Conservation (phyloP, 2,888 invertebrate genomes). For the Ephialtes manifestator region DNA sequence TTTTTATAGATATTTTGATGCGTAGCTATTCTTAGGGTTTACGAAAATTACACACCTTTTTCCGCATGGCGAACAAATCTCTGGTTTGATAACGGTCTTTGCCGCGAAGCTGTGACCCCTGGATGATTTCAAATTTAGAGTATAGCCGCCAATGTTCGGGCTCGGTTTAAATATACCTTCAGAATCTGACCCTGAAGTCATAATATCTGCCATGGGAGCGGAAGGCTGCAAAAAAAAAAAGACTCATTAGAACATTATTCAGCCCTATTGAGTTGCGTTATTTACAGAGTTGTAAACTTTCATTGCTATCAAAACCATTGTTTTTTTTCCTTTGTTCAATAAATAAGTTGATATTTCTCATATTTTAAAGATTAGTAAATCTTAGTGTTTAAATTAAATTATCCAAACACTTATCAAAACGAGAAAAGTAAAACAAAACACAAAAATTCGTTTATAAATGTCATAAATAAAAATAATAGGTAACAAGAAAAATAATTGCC, state of each 20-base stretch:
- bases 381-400: too few relatives aligned
- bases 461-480: too few relatives aligned
- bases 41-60: conserved; percentile 87
- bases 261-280: background rate
- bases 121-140: conserved; percentile 80
- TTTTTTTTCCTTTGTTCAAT: too few relatives aligned
- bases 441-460: too few relatives aligned
- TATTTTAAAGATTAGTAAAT: too few relatives aligned
- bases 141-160: conserved; percentile 84
- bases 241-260: background rate
- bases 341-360: too few relatives aligned
- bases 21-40: background rate
- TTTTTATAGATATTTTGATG: too few relatives aligned
- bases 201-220: conserved; percentile 82
- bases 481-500: too few relatives aligned
- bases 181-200: conserved; percentile 84
- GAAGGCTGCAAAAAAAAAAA: conserved; percentile 78
- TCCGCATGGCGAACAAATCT: conserved; percentile 92
- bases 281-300: too few relatives aligned
- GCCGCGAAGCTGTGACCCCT: conserved; percentile 90
- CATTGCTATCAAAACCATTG: too few relatives aligned
- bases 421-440: too few relatives aligned
- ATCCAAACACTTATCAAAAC: too few relatives aligned
- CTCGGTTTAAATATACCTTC: conserved; percentile 84
- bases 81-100: conserved; percentile 93